Evolutionary conservation across 2,888 invertebrate genomes (phyloP), one percentile per base, ranked within the genome.

Genomic region (Melolontha melolontha): DNA sequence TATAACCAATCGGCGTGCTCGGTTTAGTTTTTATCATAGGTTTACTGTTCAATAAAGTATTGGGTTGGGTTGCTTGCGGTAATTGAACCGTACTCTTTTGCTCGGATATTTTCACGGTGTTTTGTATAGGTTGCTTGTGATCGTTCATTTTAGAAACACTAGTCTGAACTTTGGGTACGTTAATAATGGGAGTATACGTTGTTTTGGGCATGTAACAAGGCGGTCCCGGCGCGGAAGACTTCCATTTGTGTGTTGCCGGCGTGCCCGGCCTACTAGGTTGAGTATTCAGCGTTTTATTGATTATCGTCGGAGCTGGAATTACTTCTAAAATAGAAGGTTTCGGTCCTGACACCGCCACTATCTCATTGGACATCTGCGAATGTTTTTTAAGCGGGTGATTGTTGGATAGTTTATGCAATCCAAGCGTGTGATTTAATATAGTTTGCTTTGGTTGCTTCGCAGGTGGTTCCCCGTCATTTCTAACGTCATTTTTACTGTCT

Each of bases 1-100:
- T 89, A 74, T 88, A 88, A 0, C 86, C 86, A 6, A 84, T 80
- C 1, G 85, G 80, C 17, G 83, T 76, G 63, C 75, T 78, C 4
- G 80, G 74, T 75, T 82, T 82, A 2, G 74, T 70, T 67, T 81
- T 81, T 29, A 76, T 74, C 10, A 59, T 51, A 52, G 69, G 29
- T 66, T 78, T 76, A 59, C 40, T 72, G 42, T 74, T 71, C 52
- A 71, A 64, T 5, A 70, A 59, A 7, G 75, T 73, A 5, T 72
- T 75, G 52, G 70, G 66, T 77, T 42, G 70, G 22, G 66, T 76
- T 78, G 40, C 22, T 14, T 64, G 59, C 47, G 6, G 80, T 77
- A 34, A 34, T 6, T 34, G 34, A 34, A 6, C 34, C 10, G 34
- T 5, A 34, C 12, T 79, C 79, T 66, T 81, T 81, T 51, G 79